These are phyloP conservation scores for Mycteria americana DNA, from an alignment of 2,797 vertebrate species.

Conservation along the genomic window DNA sequence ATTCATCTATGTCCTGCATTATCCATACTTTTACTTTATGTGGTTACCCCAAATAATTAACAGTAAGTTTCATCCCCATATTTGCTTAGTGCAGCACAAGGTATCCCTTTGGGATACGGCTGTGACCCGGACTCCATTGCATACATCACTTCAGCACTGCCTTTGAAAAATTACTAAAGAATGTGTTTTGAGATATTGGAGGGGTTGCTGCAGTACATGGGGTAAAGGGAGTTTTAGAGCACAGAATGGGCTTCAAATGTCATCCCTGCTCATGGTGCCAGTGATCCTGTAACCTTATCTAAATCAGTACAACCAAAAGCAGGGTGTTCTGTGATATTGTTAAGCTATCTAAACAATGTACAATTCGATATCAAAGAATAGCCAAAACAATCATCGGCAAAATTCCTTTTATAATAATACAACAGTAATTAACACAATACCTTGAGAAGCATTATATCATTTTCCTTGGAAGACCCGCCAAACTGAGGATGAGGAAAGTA, in stretches of 20 bases:
- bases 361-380: background rate
- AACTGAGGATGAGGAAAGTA: background rate
- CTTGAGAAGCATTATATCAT: background rate
- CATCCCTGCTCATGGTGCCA: background rate
- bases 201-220: background rate
- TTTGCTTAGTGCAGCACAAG: background rate
- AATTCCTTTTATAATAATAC: background rate
- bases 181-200: background rate
- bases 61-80: background rate
- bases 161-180: background rate
- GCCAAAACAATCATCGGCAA: background rate
- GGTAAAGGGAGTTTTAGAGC: background rate
- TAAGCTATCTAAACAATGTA: background rate
- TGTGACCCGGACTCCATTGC: background rate
- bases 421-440: background rate
- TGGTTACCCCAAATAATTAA: background rate
- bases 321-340: background rate
- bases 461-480: rapidly evolving
- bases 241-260: background rate
- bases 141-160: background rate
- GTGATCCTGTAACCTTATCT: background rate
- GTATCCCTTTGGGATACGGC: background rate
- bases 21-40: background rate
- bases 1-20: background rate
- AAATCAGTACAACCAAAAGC: background rate